These are phyloP conservation scores for Actinia equina DNA, from an alignment of 64 coral and sea anemone species.

Conservation along the genomic window DNA sequence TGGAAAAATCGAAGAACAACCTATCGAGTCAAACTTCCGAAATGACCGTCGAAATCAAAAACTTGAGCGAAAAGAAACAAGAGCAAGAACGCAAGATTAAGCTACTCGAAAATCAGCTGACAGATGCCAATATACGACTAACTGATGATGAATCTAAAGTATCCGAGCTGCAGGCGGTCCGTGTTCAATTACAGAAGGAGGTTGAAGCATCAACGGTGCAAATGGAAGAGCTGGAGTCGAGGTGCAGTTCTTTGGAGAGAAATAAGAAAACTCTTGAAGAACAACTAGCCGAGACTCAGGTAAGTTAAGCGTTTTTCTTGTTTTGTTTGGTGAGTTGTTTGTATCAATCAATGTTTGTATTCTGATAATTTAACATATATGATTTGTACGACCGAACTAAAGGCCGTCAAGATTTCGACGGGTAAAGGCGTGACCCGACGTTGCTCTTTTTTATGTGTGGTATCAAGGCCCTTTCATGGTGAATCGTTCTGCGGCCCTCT, in stretches of 20 bases:
- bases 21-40: constrained; percentile 49
- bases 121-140: constrained; percentile 84
- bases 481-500: too few species aligned
- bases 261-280: constrained; percentile 38
- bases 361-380: too few species aligned
- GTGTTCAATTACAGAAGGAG: constrained; percentile 73
- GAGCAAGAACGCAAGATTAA: constrained; percentile 91
- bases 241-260: constrained; percentile 43
- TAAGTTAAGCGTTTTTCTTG: not conserved
- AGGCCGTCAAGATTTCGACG: too few species aligned
- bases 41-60: constrained; percentile 63
- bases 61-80: constrained; percentile 47
- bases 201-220: constrained; percentile 13
- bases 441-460: too few species aligned
- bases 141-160: constrained; percentile 92
- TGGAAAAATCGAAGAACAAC: constrained; percentile 70
- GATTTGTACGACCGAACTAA: too few species aligned
- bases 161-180: constrained; percentile 55
- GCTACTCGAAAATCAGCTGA: constrained; percentile 75
- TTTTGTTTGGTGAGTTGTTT: too few species aligned
- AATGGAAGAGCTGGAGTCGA: constrained; percentile 60
- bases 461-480: too few species aligned
- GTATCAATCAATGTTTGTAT: too few species aligned
- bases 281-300: constrained; percentile 68
- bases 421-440: too few species aligned